Percentiles rank a stretch among this genome's conserved stretches.
Conservation (phyloP, 2,113 vertebrate genomes). For the Lota lota region DNA sequence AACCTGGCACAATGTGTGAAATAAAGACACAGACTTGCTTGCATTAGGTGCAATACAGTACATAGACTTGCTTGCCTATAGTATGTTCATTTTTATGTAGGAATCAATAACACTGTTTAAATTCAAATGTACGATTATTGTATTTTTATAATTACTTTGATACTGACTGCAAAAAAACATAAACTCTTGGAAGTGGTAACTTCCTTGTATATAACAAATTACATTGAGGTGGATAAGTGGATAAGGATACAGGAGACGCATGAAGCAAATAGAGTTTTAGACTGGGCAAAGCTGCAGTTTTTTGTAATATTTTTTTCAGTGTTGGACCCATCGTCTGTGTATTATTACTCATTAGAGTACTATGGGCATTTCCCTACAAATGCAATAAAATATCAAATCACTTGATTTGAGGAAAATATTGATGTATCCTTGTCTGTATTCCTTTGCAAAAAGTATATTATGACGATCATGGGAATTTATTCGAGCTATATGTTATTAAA, state of each 20-base stretch:
- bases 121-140: constrained; percentile 50
- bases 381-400: constrained; percentile 73
- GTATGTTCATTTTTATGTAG: constrained; percentile 51
- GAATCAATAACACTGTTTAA: constrained; percentile 41
- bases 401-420: constrained; percentile 50
- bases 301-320: constrained; percentile 43
- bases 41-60: constrained; percentile 44
- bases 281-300: constrained; percentile 20
- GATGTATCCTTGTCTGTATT: constrained; percentile 10
- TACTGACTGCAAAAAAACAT: constrained; percentile 64
- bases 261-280: constrained; percentile 10
- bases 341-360: constrained; percentile 60
- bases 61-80: constrained; percentile 47
- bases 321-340: constrained; percentile 50
- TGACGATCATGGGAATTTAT: too few relatives aligned
- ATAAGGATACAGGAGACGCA: constrained; percentile 6
- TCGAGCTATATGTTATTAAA: too few relatives aligned
- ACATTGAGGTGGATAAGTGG: constrained; percentile 5
- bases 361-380: constrained; percentile 72
- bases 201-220: constrained; percentile 54
- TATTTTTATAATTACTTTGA: constrained; percentile 82
- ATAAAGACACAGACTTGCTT: constrained; percentile 31
- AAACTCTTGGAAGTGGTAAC: constrained; percentile 43
- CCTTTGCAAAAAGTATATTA: too few relatives aligned
- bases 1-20: constrained; percentile 45